A percentile compares a stretch with the other conserved stretches of the same genome.
Evolutionary conservation across 2,888 invertebrate species (phyloP).

Genomic region (Pammene fasciana): DNA sequence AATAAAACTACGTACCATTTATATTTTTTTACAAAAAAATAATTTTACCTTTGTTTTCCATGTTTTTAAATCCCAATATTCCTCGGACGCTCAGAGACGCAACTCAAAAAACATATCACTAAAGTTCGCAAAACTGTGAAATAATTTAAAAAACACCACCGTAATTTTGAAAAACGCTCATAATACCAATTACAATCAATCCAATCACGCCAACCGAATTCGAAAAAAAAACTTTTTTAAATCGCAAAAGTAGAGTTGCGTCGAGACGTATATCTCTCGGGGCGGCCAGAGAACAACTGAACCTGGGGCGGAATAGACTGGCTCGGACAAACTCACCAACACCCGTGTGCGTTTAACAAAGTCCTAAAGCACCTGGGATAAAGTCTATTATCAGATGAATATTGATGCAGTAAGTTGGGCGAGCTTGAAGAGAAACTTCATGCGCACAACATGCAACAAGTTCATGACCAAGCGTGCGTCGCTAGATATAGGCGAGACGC

Average conservation of each 20-base stretch:
- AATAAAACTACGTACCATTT: no score
- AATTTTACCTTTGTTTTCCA: background rate
- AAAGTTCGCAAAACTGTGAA: background rate
- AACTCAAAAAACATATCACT: conserved; percentile 20
- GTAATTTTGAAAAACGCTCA: conserved; percentile 23
- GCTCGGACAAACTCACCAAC: background rate
- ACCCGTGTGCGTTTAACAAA: background rate
- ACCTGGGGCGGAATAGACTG: conserved; percentile 8
- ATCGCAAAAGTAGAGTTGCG: conserved; percentile 21
- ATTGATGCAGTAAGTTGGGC: no score
- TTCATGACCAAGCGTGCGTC: conserved; percentile 17
- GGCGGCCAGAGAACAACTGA: conserved; percentile 31
- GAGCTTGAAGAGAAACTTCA: conserved; percentile 1
- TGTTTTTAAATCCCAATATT: conserved; percentile 4
- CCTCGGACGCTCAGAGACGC: conserved; percentile 14
- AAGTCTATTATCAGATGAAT: no score
- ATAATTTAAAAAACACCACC: conserved; percentile 8
- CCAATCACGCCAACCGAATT: background rate
- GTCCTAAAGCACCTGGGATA: background rate
- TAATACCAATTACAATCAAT: background rate
- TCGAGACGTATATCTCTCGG: conserved; percentile 2
- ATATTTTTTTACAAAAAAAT: background rate
- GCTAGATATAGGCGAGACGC: background rate
- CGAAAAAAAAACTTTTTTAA: conserved; percentile 6
- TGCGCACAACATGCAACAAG: conserved; percentile 29